phyloP scores from a whole-genome alignment of 2,797 vertebrate species.

The Sebastes flavidus region DNA sequence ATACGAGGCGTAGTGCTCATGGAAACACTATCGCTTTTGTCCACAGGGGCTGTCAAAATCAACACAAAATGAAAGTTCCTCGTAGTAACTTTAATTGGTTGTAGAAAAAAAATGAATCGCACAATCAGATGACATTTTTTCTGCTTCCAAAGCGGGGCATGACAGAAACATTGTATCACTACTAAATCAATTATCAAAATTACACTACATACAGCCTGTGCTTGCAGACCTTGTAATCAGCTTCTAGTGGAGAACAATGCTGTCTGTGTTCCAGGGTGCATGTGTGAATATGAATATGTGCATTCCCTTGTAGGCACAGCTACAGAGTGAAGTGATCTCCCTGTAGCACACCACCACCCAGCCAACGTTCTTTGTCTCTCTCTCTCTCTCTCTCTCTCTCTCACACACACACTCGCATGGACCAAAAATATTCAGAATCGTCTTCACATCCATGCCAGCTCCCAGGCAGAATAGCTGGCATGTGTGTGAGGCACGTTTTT shows the following conservation, averaged over 20 bases:
- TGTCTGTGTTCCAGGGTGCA: background rate
- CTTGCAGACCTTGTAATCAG: background rate
- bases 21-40: background rate
- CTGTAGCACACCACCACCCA: background rate
- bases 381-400: background rate
- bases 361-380: background rate
- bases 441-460: constrained; percentile 28
- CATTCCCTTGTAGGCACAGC: background rate
- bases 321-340: constrained; percentile 11
- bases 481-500: constrained; percentile 34
- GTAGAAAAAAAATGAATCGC: background rate
- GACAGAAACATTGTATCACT: too few species aligned
- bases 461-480: constrained; percentile 38
- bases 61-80: background rate
- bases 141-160: background rate
- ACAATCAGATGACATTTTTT: background rate
- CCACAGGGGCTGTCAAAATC: background rate
- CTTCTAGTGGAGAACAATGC: background rate
- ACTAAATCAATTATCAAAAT: background rate
- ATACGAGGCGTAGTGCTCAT: background rate
- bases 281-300: background rate
- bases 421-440: constrained; percentile 23
- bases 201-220: background rate
- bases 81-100: background rate
- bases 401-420: background rate